Conservation (phyloP, 2,888 invertebrate species). For the Heliconius cydno region DNA sequence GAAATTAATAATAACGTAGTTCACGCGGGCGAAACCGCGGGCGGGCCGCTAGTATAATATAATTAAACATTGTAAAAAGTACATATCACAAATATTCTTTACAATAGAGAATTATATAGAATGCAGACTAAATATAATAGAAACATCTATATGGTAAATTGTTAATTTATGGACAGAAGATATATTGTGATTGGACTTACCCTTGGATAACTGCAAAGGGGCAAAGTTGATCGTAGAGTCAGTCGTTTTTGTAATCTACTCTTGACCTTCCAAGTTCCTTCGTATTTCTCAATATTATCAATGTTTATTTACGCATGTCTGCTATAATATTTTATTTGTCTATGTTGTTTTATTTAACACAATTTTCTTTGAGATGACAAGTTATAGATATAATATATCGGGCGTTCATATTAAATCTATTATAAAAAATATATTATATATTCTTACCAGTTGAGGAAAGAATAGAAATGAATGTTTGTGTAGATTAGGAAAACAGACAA, state of each 20-base stretch:
- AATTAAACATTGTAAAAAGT: no score
- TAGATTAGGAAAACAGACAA: not conserved
- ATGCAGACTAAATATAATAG: not conserved
- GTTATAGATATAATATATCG: not conserved
- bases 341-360: not conserved
- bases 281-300: not conserved
- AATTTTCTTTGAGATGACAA: not conserved
- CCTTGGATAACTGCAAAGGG: constrained; percentile 9
- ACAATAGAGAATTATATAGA: not conserved
- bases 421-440: not conserved
- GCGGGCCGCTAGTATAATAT: no score
- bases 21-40: no score
- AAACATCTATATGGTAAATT: constrained; percentile 2
- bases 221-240: constrained; percentile 6
- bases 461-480: not conserved
- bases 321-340: not conserved
- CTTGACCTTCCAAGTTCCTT: not conserved
- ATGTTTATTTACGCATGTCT: not conserved
- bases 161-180: constrained; percentile 16
- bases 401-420: not conserved
- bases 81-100: no score
- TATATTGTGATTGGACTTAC: constrained; percentile 19
- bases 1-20: no score
- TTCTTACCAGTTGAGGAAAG: not conserved
- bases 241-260: constrained; percentile 5